phyloP scores from a whole-genome alignment of 2,888 invertebrate genomes.

The Synergus laeviventris region DNA sequence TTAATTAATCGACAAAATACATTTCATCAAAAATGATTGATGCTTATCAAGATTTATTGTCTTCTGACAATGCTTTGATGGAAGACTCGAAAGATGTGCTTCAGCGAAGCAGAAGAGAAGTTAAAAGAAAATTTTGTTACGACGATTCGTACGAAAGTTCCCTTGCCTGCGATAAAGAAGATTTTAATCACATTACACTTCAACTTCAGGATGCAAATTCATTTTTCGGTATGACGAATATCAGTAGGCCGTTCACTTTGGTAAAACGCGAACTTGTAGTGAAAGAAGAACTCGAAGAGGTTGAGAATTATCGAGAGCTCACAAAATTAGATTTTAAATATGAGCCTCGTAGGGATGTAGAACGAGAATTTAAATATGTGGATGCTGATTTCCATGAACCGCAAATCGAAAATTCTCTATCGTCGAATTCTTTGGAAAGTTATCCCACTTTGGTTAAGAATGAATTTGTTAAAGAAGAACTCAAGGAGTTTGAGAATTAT shows the following conservation, averaged over 20 bases:
- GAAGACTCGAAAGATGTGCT: conserved; percentile 24
- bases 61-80: conserved; percentile 19
- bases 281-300: conserved; percentile 35
- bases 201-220: conserved; percentile 37
- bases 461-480: conserved; percentile 33
- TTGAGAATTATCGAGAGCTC: conserved; percentile 32
- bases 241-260: conserved; percentile 21
- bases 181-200: conserved; percentile 11
- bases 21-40: conserved; percentile 19
- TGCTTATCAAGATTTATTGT: conserved; percentile 29
- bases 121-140: conserved; percentile 31
- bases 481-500: conserved; percentile 33
- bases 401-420: conserved; percentile 38
- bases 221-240: conserved; percentile 37
- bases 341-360: conserved; percentile 20
- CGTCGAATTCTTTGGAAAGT: conserved; percentile 38
- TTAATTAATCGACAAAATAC: not conserved
- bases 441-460: conserved; percentile 31
- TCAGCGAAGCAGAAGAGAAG: conserved; percentile 25
- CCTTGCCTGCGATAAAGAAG: conserved; percentile 15
- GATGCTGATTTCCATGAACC: conserved; percentile 27
- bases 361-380: conserved; percentile 20
- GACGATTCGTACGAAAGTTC: conserved; percentile 30
- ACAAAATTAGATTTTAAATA: conserved; percentile 38
- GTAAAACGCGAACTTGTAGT: conserved; percentile 25